These are phyloP conservation scores for Pollenia labialis DNA, from an alignment of 2,888 invertebrate genomes.

Conservation along the genomic window DNA sequence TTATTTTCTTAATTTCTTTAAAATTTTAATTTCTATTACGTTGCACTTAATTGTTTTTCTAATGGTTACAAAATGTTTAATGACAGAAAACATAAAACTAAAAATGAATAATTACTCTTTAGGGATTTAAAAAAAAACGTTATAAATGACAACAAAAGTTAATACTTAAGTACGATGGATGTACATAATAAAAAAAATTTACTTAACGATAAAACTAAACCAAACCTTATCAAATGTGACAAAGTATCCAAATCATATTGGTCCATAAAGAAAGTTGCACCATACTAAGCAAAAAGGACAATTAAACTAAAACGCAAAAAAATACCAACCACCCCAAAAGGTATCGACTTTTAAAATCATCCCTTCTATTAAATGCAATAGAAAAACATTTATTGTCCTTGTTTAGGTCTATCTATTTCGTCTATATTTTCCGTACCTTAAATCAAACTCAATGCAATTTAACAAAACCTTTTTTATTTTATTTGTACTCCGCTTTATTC, in stretches of 20 bases:
- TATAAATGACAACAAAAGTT: conserved; percentile 65
- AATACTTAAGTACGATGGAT: conserved; percentile 50
- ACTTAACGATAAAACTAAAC: conserved; percentile 22
- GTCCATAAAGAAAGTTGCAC: not conserved
- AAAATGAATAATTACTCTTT: conserved; percentile 39
- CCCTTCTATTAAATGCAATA: conserved; percentile 23
- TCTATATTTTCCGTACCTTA: conserved; percentile 6
- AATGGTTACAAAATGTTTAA: not conserved
- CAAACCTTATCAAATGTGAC: conserved; percentile 58
- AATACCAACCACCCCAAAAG: conserved; percentile 22
- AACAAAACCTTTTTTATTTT: conserved; percentile 41
- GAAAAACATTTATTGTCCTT: conserved; percentile 7
- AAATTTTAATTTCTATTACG: not conserved
- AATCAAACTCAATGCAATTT: conserved; percentile 21
- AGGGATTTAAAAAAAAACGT: conserved; percentile 30
- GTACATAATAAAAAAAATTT: conserved; percentile 13
- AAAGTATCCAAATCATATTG: conserved; percentile 17
- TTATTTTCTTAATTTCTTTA: not conserved
- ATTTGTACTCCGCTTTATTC: not conserved
- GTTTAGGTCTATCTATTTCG: not conserved
- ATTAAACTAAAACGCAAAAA: too few species aligned
- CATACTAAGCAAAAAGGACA: not conserved
- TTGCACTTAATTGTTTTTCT: conserved; percentile 3
- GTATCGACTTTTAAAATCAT: not conserved
- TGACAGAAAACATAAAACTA: conserved; percentile 1